Evolutionary conservation across 2,797 vertebrate genomes (phyloP).

Genomic region (Percopsis omiscomaycus): DNA sequence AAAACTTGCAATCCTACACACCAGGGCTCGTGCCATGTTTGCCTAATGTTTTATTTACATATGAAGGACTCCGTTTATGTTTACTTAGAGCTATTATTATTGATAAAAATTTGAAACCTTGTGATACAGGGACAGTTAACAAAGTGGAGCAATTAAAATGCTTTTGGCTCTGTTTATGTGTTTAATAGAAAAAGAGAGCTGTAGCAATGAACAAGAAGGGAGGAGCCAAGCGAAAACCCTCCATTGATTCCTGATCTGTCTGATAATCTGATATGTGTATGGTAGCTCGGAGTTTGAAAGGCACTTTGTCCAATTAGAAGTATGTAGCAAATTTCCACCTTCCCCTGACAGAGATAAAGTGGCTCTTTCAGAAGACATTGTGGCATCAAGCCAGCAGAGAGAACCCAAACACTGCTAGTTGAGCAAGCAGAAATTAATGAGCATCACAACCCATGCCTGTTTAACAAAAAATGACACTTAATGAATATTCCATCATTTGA

Average conservation of each 20-base stretch:
- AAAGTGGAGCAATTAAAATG: background rate
- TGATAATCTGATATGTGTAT: constrained; percentile 79
- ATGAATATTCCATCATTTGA: constrained; percentile 78
- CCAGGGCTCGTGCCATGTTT: constrained; percentile 42
- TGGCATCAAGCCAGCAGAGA: constrained; percentile 83
- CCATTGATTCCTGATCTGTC: constrained; percentile 70
- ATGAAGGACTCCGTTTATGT: constrained; percentile 27
- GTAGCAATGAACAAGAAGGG: constrained; percentile 19
- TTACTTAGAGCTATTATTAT: constrained; percentile 7
- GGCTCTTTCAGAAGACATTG: constrained; percentile 85
- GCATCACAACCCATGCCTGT: constrained; percentile 85
- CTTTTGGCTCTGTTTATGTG: background rate
- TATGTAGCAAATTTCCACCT: constrained; percentile 88
- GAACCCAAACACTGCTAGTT: constrained; percentile 80
- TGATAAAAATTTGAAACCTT: too few species aligned
- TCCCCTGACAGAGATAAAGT: constrained; percentile 92
- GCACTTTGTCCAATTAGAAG: constrained; percentile 95
- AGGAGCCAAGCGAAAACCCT: constrained; percentile 45
- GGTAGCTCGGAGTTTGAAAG: constrained; percentile 84
- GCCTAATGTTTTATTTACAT: constrained; percentile 31
- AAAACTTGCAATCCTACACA: constrained; percentile 46
- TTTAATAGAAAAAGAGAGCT: constrained; percentile 20
- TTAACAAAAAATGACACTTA: constrained; percentile 85
- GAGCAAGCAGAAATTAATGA: constrained; percentile 92
- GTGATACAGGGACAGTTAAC: background rate